Base-by-base conservation (phyloP, 1,140 invertebrate species). In the Anoplophora glabripennis region DNA sequence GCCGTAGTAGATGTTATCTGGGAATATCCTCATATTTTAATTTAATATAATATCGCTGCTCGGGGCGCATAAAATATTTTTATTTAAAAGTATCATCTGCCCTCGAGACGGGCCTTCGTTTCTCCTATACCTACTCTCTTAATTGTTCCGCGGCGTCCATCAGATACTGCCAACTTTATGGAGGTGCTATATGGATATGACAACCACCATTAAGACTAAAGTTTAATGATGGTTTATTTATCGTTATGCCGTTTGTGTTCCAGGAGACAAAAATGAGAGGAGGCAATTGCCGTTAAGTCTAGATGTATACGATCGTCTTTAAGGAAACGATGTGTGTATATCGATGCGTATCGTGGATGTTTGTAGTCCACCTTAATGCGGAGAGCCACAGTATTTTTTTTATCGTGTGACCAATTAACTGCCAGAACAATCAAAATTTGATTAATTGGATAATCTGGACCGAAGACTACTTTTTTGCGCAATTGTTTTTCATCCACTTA, bases 81-180 rank as follows among this genome's bases (percentile, higher is more conserved):
- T 41, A 41, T 41, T 41, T 41, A 41, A 7, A 4, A 41, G 38
- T 41, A 41, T 41, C 38, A 41, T 41, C 38, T 41, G 38, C 38
- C 15, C 38, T 12, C 38, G 3, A 4, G 38, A 41, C 38, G 15
- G 15, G 15, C 4, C 15, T 17, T 41, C 38, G 7, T 41, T 41
- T 17, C 38, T n/a, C 15, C 38, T 41, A n/a, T n/a, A 15, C 38
- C 38, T 41, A 41, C 38, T 17, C 15, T 41, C 15, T 41, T 41
- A 41, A 41, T 41, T 41, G 15, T 41, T 41, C 15, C 38, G 7
- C 15, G 2, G 38, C 38, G 38, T 41, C 15, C 38, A 41, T 41
- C 38, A 12, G 38, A 41, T 41, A 41, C 15, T n/a, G 38, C n/a
- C 38, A n/a, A 41, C 15, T 41, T 41, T 41, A 41, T 41, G n/a